These are phyloP conservation scores for Rhagophthalmus giganteus DNA, from an alignment of 2,888 invertebrate genomes.

Conservation along the genomic window DNA sequence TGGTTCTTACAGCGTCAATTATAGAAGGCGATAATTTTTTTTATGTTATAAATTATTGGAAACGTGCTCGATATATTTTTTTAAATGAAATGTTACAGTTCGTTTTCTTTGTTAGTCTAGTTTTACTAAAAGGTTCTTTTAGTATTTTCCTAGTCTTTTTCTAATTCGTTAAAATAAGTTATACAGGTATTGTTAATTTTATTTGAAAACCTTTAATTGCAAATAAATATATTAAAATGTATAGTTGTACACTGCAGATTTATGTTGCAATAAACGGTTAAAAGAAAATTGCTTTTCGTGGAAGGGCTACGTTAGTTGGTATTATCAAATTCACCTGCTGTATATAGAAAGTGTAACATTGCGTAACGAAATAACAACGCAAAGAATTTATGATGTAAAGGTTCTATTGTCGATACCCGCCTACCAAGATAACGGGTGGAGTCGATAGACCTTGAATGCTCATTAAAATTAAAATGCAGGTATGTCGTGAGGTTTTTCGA, in stretches of 20 bases:
- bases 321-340: conserved; percentile 17
- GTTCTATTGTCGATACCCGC: conserved; percentile 7
- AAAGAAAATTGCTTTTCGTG: too few relatives aligned
- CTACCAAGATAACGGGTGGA: conserved; percentile 41
- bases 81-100: background rate
- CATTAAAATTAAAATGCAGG: too few relatives aligned
- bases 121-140: conserved; percentile 3
- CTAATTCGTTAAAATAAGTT: background rate
- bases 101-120: conserved; percentile 27
- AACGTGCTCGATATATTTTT: background rate
- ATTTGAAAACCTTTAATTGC: background rate
- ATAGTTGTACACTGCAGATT: too few relatives aligned
- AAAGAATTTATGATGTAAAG: conserved; percentile 22
- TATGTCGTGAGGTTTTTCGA: too few relatives aligned
- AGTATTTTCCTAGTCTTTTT: background rate
- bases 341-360: conserved; percentile 22
- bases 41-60: too few relatives aligned
- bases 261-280: too few relatives aligned
- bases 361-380: conserved; percentile 17
- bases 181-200: too few relatives aligned
- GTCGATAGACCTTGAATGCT: conserved; percentile 48
- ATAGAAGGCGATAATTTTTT: conserved; percentile 50
- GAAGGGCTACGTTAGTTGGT: too few relatives aligned
- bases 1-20: conserved; percentile 79
- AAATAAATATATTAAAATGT: too few relatives aligned